These are phyloP conservation scores for Rhabdomys pumilio DNA, from an alignment of 2,797 vertebrate species.

Conservation along the genomic window DNA sequence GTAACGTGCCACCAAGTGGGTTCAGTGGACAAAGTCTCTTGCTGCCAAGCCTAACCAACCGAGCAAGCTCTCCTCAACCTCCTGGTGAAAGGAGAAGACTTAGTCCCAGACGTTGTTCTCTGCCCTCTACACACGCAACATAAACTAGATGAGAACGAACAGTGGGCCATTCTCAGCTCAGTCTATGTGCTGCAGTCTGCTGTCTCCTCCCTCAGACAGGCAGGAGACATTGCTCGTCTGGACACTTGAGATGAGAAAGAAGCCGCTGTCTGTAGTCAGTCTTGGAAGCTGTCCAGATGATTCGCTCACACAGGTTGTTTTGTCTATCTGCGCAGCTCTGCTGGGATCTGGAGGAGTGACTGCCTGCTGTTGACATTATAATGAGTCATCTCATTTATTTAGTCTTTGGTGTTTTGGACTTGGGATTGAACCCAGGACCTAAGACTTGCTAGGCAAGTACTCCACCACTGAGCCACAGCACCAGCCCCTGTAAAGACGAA, in stretches of 20 bases:
- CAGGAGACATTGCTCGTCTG: conserved; percentile 33
- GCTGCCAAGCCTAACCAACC: not conserved
- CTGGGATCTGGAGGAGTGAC: not conserved
- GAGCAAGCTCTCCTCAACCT: not conserved
- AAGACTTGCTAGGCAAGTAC: not conserved
- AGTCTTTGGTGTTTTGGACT: not conserved
- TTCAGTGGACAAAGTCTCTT: not conserved
- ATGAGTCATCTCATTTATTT: not conserved
- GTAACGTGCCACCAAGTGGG: not conserved
- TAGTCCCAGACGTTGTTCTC: no score
- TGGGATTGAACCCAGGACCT: not conserved
- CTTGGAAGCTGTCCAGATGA: conserved; percentile 40
- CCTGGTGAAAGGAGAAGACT: no score
- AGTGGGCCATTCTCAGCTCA: not conserved
- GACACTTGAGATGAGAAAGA: conserved; percentile 15
- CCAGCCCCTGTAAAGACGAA: not conserved
- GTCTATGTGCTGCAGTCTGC: not conserved
- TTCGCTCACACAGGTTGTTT: not conserved
- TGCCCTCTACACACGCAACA: not conserved
- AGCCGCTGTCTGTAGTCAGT: not conserved
- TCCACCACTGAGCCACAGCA: not conserved
- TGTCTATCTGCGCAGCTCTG: not conserved
- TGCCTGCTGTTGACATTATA: not conserved
- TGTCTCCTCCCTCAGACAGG: not conserved
- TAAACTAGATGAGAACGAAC: not conserved